Conservation (phyloP, 2,113 vertebrate genomes). For the Paedocypris sp. region DNA sequence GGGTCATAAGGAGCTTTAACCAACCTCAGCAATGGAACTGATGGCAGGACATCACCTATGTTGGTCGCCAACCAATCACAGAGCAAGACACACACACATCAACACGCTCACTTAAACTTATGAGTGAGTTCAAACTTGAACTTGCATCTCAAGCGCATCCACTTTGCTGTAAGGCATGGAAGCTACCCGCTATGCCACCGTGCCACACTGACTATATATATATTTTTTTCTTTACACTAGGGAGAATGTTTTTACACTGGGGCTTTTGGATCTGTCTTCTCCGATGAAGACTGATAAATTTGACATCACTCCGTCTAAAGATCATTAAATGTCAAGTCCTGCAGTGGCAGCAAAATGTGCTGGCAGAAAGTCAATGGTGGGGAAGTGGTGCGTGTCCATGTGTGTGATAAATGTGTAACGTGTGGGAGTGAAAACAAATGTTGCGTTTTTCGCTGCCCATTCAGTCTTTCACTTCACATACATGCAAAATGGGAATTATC, state of each 20-base stretch:
- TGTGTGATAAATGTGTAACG: slow-evolving; percentile 50
- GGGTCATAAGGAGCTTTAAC: no score
- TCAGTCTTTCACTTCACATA: slow-evolving; percentile 7
- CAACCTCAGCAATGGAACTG: no score
- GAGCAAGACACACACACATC: no score
- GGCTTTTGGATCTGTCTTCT: slow-evolving; percentile 64
- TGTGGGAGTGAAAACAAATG: background rate
- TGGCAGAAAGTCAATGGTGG: slow-evolving; percentile 75
- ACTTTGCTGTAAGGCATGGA: no score
- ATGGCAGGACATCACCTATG: no score
- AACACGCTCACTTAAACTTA: no score
- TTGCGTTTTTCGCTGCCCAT: background rate
- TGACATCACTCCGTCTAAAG: slow-evolving; percentile 67
- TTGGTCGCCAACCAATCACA: no score
- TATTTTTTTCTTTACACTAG: no score
- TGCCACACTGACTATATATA: no score
- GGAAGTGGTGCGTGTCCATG: slow-evolving; percentile 34
- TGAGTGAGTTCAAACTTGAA: no score
- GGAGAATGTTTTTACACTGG: slow-evolving; percentile 52
- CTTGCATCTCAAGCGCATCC: no score
- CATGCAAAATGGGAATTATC: background rate
- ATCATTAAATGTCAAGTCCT: slow-evolving; percentile 76
- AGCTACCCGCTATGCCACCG: no score
- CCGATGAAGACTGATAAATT: slow-evolving; percentile 71
- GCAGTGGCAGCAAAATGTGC: slow-evolving; percentile 62